Evolutionary conservation across 2,797 vertebrate genomes (phyloP).

Genomic region (Chelonia mydas): DNA sequence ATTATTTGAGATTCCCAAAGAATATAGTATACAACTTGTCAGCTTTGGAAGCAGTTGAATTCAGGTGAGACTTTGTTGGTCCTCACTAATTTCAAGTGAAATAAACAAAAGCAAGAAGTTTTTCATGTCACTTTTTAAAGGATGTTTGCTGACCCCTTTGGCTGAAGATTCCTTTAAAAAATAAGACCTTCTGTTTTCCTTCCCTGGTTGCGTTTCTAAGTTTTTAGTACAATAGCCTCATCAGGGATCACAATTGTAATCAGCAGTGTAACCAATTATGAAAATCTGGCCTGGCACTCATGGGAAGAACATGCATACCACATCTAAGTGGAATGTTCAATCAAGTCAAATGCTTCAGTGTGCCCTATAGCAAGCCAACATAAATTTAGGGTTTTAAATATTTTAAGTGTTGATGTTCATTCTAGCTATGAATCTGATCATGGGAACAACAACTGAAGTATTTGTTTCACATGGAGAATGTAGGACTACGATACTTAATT

Average conservation of each 20-base stretch:
- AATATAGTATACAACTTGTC: neutral
- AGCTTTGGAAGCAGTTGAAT: neutral
- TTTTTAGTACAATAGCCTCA: slow-evolving; percentile 41
- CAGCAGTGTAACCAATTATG: slow-evolving; percentile 61
- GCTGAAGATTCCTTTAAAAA: neutral
- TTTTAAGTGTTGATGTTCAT: slow-evolving; percentile 57
- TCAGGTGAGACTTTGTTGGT: neutral
- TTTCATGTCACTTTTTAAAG: neutral
- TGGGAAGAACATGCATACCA: slow-evolving; percentile 50
- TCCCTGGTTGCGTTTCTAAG: neutral
- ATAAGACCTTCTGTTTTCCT: neutral
- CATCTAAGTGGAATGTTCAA: slow-evolving; percentile 53
- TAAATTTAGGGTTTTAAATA: slow-evolving; percentile 47
- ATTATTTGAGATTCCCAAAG: neutral
- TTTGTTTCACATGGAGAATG: neutral
- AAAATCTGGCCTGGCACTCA: slow-evolving; percentile 56
- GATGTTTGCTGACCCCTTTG: neutral
- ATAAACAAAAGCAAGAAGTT: neutral
- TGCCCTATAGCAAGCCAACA: slow-evolving; percentile 20
- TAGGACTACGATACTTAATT: neutral
- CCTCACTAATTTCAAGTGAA: neutral
- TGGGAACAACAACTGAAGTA: neutral
- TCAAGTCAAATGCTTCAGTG: slow-evolving; percentile 59
- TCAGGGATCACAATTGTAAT: slow-evolving; percentile 41
- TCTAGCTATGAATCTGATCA: neutral